Evolutionary conservation across 2,888 invertebrate genomes (phyloP).

Genomic region (Chrysina gloriosa): DNA sequence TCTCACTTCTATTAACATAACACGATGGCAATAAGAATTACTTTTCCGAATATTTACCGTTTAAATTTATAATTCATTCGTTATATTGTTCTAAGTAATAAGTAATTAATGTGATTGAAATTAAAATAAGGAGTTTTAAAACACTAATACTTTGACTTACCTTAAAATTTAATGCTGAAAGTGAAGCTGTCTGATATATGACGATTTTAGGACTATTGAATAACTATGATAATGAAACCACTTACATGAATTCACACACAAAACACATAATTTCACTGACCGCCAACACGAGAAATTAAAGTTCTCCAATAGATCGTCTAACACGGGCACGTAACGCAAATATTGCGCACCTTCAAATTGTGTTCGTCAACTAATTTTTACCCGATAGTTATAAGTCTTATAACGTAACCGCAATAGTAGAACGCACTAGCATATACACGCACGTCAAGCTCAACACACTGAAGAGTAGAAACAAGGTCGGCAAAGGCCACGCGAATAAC

Average conservation of each 20-base stretch:
- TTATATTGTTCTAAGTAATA: too few species aligned
- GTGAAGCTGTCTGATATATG: neutral
- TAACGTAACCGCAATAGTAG: slow-evolving; percentile 5
- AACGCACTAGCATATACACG: neutral
- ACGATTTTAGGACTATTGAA: neutral
- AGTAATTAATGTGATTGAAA: too few species aligned
- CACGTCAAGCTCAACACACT: slow-evolving; percentile 3
- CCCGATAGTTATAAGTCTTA: slow-evolving; percentile 8
- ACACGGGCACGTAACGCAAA: neutral
- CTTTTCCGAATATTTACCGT: too few species aligned
- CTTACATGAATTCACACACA: too few species aligned
- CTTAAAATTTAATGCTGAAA: neutral
- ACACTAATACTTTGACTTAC: neutral
- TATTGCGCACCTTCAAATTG: slow-evolving; percentile 16
- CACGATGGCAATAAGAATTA: too few species aligned
- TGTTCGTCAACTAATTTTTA: slow-evolving; percentile 19
- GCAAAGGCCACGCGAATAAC: slow-evolving; percentile 47
- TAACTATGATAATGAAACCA: neutral
- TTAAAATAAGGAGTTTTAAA: too few species aligned
- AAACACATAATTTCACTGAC: neutral
- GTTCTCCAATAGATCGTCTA: neutral
- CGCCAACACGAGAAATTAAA: neutral
- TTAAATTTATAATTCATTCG: too few species aligned
- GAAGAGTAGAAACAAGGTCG: slow-evolving; percentile 47
- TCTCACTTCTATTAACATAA: too few species aligned